Base-by-base conservation (phyloP, 1,140 invertebrate species). In the Epicauta chinensis region DNA sequence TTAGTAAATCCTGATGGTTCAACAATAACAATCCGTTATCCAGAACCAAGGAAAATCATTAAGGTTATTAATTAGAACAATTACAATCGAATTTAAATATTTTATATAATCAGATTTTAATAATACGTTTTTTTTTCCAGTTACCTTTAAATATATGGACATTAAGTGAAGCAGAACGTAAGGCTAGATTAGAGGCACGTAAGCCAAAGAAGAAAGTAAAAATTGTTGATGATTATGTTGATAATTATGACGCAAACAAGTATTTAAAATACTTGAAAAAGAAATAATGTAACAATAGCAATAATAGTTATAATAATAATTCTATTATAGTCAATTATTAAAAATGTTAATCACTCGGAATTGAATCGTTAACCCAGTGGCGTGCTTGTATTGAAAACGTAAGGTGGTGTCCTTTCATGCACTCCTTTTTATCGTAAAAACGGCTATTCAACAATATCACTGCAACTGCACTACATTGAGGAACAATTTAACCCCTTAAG, bases 1-100 rank as follows among this genome's bases (percentile, higher is more conserved):
- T 62, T 97, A 0, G 83, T 94, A 15, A 72, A 82, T 17, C 74
- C 89, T 2, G 85, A 96, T 79, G 93, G 93, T 40, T 89, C 91
- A 39, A 87, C 83, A 38, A 82, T 89, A 51, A 86, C 77, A 31
- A 84, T 92, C 16, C 74, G 83, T 58, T 92, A 95, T 68, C 75
- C 82, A 53, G 87, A 91, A 71, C 92, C 92, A 5, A 73, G 87
- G 50, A 80, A 80, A 73, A 88, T 95, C 53, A 89, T 97, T 16
- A 86, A 79, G 75, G 87, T 90, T 73, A 23, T 32, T 30, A 44
- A n/a, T n/a, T n/a, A n/a, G n/a, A n/a, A n/a, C n/a, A n/a, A n/a
- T 23, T 37, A n/a, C 13, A 38, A 16, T 45, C 10, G 16, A 39
- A 7, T 3, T 38, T 38, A 31, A 32, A 10, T 13, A 37, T 23